Evolutionary conservation across 2,888 invertebrate species (phyloP).

Genomic region (Nomada fucata): DNA sequence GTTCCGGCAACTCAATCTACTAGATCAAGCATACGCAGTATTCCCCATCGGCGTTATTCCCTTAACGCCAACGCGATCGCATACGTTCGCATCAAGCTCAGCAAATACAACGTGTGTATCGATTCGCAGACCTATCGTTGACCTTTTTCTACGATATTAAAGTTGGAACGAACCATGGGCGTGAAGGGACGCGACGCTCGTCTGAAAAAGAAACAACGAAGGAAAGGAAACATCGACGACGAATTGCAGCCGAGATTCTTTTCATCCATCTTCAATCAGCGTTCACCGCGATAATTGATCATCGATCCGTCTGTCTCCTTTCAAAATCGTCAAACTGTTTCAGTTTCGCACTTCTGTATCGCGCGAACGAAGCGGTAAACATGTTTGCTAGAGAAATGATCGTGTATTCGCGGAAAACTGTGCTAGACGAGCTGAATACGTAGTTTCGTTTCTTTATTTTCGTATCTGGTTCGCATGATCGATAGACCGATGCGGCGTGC

Average conservation of each 20-base stretch:
- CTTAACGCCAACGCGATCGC: slow-evolving; percentile 11
- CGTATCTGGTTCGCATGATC: too few relatives aligned
- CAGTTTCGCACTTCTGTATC: too few relatives aligned
- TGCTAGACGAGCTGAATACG: too few relatives aligned
- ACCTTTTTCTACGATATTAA: slow-evolving; percentile 42
- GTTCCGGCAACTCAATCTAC: background rate
- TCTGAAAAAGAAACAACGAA: too few relatives aligned
- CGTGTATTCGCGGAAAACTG: too few relatives aligned
- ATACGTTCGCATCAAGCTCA: background rate
- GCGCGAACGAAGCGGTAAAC: too few relatives aligned
- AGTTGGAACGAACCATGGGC: slow-evolving; percentile 11
- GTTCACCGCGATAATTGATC: background rate
- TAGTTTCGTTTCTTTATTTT: too few relatives aligned
- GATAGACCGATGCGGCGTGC: too few relatives aligned
- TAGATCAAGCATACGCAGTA: background rate
- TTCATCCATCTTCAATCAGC: background rate
- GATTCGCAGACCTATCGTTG: slow-evolving; percentile 37
- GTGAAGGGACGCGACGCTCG: too few relatives aligned
- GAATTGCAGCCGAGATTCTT: background rate
- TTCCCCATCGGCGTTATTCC: background rate
- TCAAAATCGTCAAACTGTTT: too few relatives aligned
- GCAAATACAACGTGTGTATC: slow-evolving; percentile 24
- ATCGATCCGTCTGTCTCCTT: background rate
- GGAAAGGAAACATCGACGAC: slow-evolving; percentile 12
- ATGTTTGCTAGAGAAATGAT: too few relatives aligned